Evolutionary conservation across 2,113 vertebrate genomes (phyloP).

Genomic region (Bagarius yarrelli): DNA sequence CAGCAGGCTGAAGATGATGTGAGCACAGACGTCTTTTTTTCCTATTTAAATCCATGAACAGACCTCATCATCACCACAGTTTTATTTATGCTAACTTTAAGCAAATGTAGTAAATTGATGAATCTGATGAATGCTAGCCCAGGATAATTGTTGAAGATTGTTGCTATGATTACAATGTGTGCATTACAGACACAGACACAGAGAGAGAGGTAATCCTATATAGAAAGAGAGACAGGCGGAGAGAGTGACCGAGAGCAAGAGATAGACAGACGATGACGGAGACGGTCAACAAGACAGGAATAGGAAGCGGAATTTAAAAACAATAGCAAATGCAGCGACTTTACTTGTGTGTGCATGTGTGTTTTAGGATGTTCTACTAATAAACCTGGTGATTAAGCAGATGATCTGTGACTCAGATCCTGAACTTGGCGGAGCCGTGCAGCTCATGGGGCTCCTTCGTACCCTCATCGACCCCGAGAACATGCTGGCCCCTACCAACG

Average conservation of each 20-base stretch:
- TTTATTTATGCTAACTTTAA: background rate
- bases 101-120: background rate
- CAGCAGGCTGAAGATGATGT: conserved; percentile 97
- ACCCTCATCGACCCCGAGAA: conserved; percentile 98
- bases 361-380: conserved; percentile 91
- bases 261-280: no score
- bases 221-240: no score
- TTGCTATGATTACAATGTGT: background rate
- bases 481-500: conserved; percentile 95
- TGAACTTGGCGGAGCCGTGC: conserved; percentile 94
- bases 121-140: background rate
- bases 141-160: background rate
- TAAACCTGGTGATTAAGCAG: conserved; percentile 99
- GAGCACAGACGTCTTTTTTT: conserved; percentile 62
- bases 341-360: background rate
- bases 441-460: conserved; percentile 95
- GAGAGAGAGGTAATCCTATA: no score
- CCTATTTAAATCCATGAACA: no score
- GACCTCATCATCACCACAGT: background rate
- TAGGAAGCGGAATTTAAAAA: no score
- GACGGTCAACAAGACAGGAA: no score
- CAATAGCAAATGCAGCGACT: no score
- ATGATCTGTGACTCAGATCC: conserved; percentile 99
- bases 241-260: no score
- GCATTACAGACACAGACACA: no score